These are phyloP conservation scores for Tinea pellionella DNA, from an alignment of 2,888 invertebrate species.

Conservation along the genomic window DNA sequence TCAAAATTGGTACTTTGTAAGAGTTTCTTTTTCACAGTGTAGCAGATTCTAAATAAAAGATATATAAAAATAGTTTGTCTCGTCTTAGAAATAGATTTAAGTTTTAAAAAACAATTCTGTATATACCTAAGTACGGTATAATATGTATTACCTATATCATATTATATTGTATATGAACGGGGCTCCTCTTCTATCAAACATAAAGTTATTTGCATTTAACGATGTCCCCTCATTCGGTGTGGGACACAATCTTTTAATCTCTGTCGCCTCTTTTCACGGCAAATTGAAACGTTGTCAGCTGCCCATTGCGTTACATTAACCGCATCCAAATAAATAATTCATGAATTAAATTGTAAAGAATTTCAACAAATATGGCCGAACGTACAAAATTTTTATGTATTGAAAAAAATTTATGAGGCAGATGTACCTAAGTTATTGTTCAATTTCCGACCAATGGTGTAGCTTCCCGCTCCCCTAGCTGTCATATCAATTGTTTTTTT, in stretches of 20 bases:
- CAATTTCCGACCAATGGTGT: constrained; percentile 56
- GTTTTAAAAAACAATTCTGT: too few relatives aligned
- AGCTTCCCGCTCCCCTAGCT: constrained; percentile 61
- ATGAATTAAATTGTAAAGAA: constrained; percentile 31
- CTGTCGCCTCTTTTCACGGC: constrained; percentile 42
- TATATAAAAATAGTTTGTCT: too few relatives aligned
- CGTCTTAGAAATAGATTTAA: too few relatives aligned
- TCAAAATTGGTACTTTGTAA: too few relatives aligned
- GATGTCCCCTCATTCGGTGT: constrained; percentile 11
- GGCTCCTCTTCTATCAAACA: too few relatives aligned
- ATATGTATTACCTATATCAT: too few relatives aligned
- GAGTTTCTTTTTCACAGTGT: too few relatives aligned
- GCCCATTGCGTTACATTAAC: constrained; percentile 24
- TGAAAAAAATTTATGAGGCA: constrained; percentile 37
- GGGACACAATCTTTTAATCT: constrained; percentile 24
- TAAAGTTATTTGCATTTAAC: constrained; percentile 29
- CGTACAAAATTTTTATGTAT: constrained; percentile 19
- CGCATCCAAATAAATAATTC: background rate
- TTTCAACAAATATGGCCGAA: constrained; percentile 58
- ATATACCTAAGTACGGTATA: too few relatives aligned
- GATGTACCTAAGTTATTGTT: constrained; percentile 60
- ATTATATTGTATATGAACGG: too few relatives aligned
- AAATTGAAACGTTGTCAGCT: constrained; percentile 51
- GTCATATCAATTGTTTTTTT: constrained; percentile 55
- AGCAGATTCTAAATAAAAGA: too few relatives aligned